Base-by-base conservation (phyloP, 2,888 invertebrate species). In the Venusia cambrica region DNA sequence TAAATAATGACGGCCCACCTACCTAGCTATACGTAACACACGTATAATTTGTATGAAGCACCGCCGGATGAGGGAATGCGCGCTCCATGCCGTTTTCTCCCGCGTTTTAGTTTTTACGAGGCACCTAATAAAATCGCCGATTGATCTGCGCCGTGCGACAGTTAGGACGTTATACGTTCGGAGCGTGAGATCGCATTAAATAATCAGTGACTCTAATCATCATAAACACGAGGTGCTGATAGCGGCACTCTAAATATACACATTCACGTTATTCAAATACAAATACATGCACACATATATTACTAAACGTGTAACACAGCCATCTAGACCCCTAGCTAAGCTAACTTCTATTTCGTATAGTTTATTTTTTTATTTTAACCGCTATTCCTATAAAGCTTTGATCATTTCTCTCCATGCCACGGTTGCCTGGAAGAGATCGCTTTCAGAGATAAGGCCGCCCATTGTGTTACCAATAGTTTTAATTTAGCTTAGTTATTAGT, bases 1-100 rank as follows among this genome's bases (percentile, higher is more conserved):
- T 87, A 87, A 85, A 87, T 87, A 87, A 87, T 87, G 85, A 85
- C 81, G 77, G 74, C 83, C 81, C 77, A 83, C 80, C 85, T 83
- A 85, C 81, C 80, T 76, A 84, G 72, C 79, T 80, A 83, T 78
- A 83, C 80, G 74, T 79, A 83, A 76, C 76, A 77, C 68, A 72
- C 70, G 84, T 83, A 81, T 80, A 83, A 85, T 85, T 81, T 83
- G 85, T 85, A 79, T 76, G 76, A 78, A 69, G 78, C 71, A 66
- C 68, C 72, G 68, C 55, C 76, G 63, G 54, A 68, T 62, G 71
- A 72, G 73, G n/a, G 73, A 79, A 77, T 78, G 83, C 69, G 72
- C 72, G 72, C 78, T 76, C 75, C 77, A 73, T 69, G 62, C 52
- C 63, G 66, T 74, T 75, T 78, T 71, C 78, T 71, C 72, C 60